These are phyloP conservation scores for Zaprionus bogoriensis DNA, from an alignment of 2,888 invertebrate species.

Conservation along the genomic window DNA sequence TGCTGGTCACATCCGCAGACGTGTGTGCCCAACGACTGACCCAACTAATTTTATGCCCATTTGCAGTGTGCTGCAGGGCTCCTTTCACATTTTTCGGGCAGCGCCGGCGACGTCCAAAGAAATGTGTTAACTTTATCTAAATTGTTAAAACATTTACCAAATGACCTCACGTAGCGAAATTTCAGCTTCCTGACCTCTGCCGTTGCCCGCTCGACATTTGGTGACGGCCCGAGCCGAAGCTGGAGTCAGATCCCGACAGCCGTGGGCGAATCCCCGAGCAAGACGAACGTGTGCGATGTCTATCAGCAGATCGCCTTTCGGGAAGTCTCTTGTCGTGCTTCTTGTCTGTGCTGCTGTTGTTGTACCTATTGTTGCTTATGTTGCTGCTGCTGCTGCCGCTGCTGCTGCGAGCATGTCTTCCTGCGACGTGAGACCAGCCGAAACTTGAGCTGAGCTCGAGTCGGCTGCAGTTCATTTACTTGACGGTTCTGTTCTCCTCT, in stretches of 20 bases:
- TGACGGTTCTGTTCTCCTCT: conserved; percentile 7
- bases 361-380: too few relatives aligned
- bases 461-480: conserved; percentile 52
- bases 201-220: conserved; percentile 4
- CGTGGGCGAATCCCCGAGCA: conserved; percentile 1
- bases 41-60: conserved; percentile 76
- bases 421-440: conserved; percentile 50
- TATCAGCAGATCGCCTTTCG: conserved; percentile 64
- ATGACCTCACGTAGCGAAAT: conserved; percentile 79
- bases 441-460: conserved; percentile 4
- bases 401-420: conserved; percentile 11
- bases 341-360: too few relatives aligned
- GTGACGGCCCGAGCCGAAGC: conserved; percentile 3
- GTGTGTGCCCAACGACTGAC: conserved; percentile 54
- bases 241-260: too few relatives aligned
- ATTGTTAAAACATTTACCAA: conserved; percentile 80
- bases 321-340: too few relatives aligned
- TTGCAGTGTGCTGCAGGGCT: conserved; percentile 48
- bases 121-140: conserved; percentile 82
- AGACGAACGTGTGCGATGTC: conserved; percentile 25
- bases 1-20: conserved; percentile 63
- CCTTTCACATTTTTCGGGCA: conserved; percentile 52
- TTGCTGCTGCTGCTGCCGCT: too few relatives aligned
- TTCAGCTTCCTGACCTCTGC: conserved; percentile 28
- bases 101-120: conserved; percentile 36